Conservation (phyloP, 2,888 invertebrate genomes). For the Syrista parreyssii region DNA sequence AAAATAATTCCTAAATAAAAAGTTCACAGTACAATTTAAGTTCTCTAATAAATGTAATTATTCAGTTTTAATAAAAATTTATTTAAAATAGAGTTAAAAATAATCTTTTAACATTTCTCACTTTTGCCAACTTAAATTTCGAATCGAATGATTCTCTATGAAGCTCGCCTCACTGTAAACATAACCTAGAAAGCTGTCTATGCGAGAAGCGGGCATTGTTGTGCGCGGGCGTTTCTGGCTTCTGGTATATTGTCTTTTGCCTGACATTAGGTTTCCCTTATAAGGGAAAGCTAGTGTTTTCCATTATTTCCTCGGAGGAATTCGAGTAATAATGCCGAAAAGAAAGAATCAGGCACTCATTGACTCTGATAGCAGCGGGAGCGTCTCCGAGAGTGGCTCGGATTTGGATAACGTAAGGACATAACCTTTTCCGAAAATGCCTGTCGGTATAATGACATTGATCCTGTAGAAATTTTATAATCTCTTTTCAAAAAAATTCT, state of each 20-base stretch:
- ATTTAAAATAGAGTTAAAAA: too few species aligned
- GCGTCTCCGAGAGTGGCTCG: constrained; percentile 77
- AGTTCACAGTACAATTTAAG: too few species aligned
- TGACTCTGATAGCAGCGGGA: constrained; percentile 83
- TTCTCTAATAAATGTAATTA: too few species aligned
- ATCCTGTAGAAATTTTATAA: not conserved
- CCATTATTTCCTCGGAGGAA: not conserved
- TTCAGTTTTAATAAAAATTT: too few species aligned
- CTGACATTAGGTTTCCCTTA: not conserved
- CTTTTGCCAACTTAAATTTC: too few species aligned
- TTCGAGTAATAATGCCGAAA: constrained; percentile 76
- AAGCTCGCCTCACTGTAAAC: not conserved
- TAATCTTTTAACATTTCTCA: too few species aligned
- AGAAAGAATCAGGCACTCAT: constrained; percentile 85
- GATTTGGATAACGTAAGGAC: constrained; percentile 86
- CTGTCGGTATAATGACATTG: constrained; percentile 8
- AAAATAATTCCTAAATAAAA: too few species aligned
- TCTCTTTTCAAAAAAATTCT: not conserved
- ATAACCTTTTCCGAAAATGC: constrained; percentile 38
- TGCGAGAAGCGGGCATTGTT: not conserved
- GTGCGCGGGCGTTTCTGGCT: constrained; percentile 2
- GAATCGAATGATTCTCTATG: too few species aligned
- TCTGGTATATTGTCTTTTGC: not conserved
- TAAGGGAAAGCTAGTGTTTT: not conserved
- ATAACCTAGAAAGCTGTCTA: not conserved